These are phyloP conservation scores for Thrips palmi DNA, from an alignment of 1,140 invertebrate genomes.

Conservation along the genomic window DNA sequence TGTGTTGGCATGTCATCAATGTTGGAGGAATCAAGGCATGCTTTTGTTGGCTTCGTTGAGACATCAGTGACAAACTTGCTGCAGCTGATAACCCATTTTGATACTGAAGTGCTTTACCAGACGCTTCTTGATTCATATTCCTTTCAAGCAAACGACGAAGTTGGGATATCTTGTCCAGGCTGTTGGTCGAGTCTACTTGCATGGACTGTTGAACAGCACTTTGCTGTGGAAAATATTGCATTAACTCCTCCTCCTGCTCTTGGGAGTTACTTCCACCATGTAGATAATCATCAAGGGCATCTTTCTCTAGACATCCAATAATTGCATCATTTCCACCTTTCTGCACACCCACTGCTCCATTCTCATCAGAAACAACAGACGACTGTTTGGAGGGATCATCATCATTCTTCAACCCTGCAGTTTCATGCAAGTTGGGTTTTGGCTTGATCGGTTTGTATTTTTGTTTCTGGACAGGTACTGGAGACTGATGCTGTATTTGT, in stretches of 20 bases:
- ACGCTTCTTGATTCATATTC: conserved; percentile 29
- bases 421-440: too few species aligned
- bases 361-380: too few species aligned
- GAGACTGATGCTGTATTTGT: too few species aligned
- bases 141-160: conserved; percentile 48
- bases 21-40: background rate
- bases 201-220: conserved; percentile 21
- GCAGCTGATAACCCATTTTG: background rate
- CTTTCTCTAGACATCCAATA: conserved; percentile 29
- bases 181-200: conserved; percentile 18
- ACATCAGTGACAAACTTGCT: background rate
- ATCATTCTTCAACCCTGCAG: too few species aligned
- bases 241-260: conserved; percentile 57
- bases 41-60: background rate
- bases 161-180: conserved; percentile 42
- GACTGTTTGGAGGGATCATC: too few species aligned
- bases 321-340: too few species aligned
- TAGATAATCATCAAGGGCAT: conserved; percentile 58
- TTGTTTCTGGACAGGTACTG: too few species aligned
- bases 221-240: conserved; percentile 54
- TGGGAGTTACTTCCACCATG: conserved; percentile 54
- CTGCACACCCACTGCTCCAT: too few species aligned
- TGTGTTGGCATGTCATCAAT: background rate
- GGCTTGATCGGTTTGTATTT: too few species aligned
- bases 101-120: background rate